phyloP scores from a whole-genome alignment of 2,113 vertebrate species.

The Myxocyprinus asiaticus region DNA sequence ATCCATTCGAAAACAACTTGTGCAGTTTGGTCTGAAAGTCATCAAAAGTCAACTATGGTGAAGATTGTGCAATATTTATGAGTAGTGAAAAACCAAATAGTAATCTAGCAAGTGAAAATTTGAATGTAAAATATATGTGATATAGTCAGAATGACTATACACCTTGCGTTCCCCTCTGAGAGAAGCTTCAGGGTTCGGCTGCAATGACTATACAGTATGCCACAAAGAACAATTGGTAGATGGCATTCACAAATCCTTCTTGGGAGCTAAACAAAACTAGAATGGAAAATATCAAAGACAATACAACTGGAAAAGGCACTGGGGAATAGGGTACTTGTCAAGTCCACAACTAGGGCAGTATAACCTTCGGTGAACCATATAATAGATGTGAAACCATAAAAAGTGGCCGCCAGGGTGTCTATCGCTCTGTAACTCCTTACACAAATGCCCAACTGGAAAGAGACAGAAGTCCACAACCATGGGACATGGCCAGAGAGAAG shows the following conservation, averaged over 20 bases:
- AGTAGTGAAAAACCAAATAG: too few species aligned
- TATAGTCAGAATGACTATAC: constrained; percentile 63
- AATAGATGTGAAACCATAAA: constrained; percentile 79
- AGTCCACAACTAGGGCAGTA: constrained; percentile 69
- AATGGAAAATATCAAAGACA: constrained; percentile 78
- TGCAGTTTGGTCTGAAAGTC: too few species aligned
- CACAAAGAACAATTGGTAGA: constrained; percentile 79
- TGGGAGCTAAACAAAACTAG: constrained; percentile 77
- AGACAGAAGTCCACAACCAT: constrained; percentile 85
- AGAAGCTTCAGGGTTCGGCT: constrained; percentile 74
- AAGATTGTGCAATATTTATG: too few species aligned
- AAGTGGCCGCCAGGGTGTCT: constrained; percentile 77
- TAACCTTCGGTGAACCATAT: constrained; percentile 81
- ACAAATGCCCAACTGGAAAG: constrained; percentile 79
- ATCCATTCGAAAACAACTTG: too few species aligned
- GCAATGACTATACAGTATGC: constrained; percentile 80
- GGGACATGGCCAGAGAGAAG: constrained; percentile 79
- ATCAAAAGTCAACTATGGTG: too few species aligned
- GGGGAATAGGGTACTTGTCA: constrained; percentile 67
- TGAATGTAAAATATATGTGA: too few species aligned
- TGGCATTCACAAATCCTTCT: constrained; percentile 72
- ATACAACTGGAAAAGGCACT: constrained; percentile 74
- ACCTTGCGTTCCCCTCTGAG: constrained; percentile 78
- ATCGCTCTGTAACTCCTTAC: constrained; percentile 76
- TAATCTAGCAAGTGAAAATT: too few species aligned